phyloP scores from a whole-genome alignment of 2,113 vertebrate species.

The Nansenia antarctica region DNA sequence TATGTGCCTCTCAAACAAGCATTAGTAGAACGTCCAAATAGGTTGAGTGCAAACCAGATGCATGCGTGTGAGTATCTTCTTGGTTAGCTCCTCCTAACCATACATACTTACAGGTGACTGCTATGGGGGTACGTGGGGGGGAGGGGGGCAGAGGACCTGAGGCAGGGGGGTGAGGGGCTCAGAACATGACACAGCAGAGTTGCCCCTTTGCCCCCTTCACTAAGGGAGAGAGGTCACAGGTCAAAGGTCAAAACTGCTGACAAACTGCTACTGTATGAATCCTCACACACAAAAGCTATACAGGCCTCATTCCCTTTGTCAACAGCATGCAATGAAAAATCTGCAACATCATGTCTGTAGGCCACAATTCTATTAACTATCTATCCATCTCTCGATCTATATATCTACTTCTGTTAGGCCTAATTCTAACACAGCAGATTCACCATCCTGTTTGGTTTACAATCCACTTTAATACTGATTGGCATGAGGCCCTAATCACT shows the following conservation, averaged over 20 bases:
- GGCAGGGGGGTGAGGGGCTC: slow-evolving; percentile 55
- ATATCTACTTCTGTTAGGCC: too few species aligned
- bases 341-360: too few species aligned
- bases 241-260: slow-evolving; percentile 21
- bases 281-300: slow-evolving; percentile 1
- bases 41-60: slow-evolving; percentile 10
- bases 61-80: slow-evolving; percentile 57
- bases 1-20: background rate
- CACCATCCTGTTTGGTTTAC: too few species aligned
- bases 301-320: background rate
- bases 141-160: slow-evolving; percentile 39
- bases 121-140: slow-evolving; percentile 46
- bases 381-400: too few species aligned
- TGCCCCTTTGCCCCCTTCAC: slow-evolving; percentile 65
- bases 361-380: too few species aligned
- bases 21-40: background rate
- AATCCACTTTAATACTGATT: background rate
- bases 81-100: slow-evolving; percentile 4
- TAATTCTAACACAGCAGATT: too few species aligned
- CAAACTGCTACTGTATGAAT: background rate
- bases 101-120: slow-evolving; percentile 70
- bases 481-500: background rate
- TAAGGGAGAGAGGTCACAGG: slow-evolving; percentile 61
- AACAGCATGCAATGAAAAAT: background rate
- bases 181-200: slow-evolving; percentile 77